Evolutionary conservation across 2,113 vertebrate genomes (phyloP).

Genomic region (Planiliza haematocheilus): DNA sequence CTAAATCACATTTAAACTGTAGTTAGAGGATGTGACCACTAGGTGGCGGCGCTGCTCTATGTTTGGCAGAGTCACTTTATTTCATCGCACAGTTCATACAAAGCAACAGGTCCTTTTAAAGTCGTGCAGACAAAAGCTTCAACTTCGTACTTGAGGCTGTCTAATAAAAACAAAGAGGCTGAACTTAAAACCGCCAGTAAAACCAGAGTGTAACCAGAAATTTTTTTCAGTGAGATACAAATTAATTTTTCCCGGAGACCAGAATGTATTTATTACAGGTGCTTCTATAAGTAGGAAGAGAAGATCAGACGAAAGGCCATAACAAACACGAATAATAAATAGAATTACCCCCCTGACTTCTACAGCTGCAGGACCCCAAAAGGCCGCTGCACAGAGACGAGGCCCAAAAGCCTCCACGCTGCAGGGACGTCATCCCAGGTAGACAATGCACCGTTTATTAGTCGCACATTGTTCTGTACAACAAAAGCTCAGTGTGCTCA

Average conservation of each 20-base stretch:
- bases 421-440: conserved; percentile 56
- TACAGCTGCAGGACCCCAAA: too few species aligned
- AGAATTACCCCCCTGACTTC: neutral
- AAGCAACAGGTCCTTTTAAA: neutral
- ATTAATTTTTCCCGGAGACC: neutral
- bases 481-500: conserved; percentile 46
- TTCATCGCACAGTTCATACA: neutral
- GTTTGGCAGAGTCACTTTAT: neutral
- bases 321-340: neutral
- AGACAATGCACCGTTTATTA: conserved; percentile 26
- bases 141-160: neutral
- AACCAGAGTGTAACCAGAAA: too few species aligned
- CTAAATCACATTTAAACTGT: neutral
- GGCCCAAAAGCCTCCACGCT: conserved; percentile 3
- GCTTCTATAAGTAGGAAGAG: conserved; percentile 25
- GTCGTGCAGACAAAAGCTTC: neutral
- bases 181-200: neutral
- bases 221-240: neutral
- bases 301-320: conserved; percentile 5
- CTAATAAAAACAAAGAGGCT: conserved; percentile 13
- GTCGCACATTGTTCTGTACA: conserved; percentile 9
- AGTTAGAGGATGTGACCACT: conserved; percentile 15
- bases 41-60: conserved; percentile 11
- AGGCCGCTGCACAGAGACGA: conserved; percentile 27
- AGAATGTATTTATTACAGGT: conserved; percentile 1